phyloP scores from a whole-genome alignment of 2,888 invertebrate species.

The Mythimna albipuncta region DNA sequence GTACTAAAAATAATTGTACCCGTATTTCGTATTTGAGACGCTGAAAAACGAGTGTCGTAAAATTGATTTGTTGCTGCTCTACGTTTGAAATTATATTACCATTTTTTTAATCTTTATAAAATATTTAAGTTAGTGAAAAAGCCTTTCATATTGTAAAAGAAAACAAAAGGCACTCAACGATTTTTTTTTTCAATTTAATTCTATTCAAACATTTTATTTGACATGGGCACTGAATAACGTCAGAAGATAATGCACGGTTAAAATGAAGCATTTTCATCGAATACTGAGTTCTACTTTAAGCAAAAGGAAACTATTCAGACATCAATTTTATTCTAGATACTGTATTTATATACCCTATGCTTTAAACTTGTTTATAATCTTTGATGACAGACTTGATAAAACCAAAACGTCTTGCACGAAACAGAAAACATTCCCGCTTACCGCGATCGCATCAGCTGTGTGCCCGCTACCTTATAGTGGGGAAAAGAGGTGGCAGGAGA shows the following conservation, averaged over 20 bases:
- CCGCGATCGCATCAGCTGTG: constrained; percentile 58
- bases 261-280: not conserved
- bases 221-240: no score
- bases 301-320: not conserved
- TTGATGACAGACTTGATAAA: not conserved
- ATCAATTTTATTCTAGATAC: not conserved
- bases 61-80: constrained; percentile 39
- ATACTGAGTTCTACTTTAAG: not conserved
- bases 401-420: constrained; percentile 6
- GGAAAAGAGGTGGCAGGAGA: constrained; percentile 74
- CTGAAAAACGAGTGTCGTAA: constrained; percentile 36
- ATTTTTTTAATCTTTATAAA: constrained; percentile 9
- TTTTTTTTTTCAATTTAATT: no score
- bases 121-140: constrained; percentile 5
- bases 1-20: constrained; percentile 34
- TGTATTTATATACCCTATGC: not conserved
- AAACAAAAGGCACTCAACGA: not conserved
- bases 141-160: not conserved
- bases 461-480: constrained; percentile 70
- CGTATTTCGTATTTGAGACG: constrained; percentile 18
- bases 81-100: constrained; percentile 8
- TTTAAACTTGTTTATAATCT: not conserved
- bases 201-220: no score
- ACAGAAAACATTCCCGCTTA: constrained; percentile 25
- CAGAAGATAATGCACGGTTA: no score